Base-by-base conservation (phyloP, 2,888 invertebrate genomes). In the Apodemia hepburni region DNA sequence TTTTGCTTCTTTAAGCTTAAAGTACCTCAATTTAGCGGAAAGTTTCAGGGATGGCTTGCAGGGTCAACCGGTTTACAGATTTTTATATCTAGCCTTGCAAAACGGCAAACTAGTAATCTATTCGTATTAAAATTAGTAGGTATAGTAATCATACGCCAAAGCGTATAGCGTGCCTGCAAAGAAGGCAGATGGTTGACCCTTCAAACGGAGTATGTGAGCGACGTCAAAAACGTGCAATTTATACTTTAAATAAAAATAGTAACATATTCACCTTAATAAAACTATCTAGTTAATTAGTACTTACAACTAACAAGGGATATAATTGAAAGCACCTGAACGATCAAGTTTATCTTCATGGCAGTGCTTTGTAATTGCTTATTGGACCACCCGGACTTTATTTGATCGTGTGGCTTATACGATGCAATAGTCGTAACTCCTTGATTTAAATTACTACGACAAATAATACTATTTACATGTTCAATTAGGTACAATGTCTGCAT, bases 341-440 rank as follows among this genome's bases (percentile, higher is more conserved):
- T 60, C 51, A 59, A 59, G 59, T 62, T 49, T 51, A 60, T 57
- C 60, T 38, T 38, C 8, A 45, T 60, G 60, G 60, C 33, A 54
- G 64, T 49, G 58, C 60, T 59, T 60, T 62, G 54, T 60, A 62
- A 65, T 62, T 60, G 60, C 59, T 58, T 47, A 58, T 49, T 65
- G 59, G 70, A 70, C 70, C 70, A 70, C 70, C 70, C 69, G 59
- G 66, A 51, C 65, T 66, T 65, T 68, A 68, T 70, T 68, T 61
- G 47, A 64, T 65, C 65, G 67, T 64, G 59, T 45, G 51, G 51
- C 61, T 64, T 66, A 66, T 65, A 63, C 62, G 61, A 63, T 61
- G 59, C 63, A 67, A 67, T 67, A 64, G 61, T 64, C n/a, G 42
- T 42, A 61, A 63, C 62, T 65, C 38, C 59, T 66, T 63, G 61